Base-by-base conservation (phyloP, 2,888 invertebrate genomes). In the Tachystola acroxantha region DNA sequence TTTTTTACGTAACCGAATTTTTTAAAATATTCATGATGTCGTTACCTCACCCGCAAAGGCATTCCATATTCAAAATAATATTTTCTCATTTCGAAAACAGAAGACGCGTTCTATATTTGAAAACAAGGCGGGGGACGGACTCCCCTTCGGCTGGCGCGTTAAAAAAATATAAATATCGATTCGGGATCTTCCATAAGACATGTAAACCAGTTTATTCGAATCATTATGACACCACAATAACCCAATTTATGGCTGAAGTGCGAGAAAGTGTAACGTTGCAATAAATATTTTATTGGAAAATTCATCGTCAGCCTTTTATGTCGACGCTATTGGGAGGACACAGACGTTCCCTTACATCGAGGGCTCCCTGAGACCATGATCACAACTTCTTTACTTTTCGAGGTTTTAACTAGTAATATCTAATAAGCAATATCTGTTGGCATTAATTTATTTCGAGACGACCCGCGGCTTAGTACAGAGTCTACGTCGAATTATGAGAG, bases 41-140 rank as follows among this genome's bases (percentile, higher is more conserved):
- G 50, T 57, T 57, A 51, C 64, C 71, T 75, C 82, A 79, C 84
- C 81, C 84, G 80, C 82, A 71, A 76, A 74, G 80, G 64, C 64
- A 72, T 73, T 74, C 68, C 57, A 63, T 61, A 71, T 71, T 69
- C 71, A 62, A 72, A 75, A 75, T 69, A 68, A 70, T 70, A 68
- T 70, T 71, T 66, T 69, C 58, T 64, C 64, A 64, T 70, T 74
- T 55, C 59, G 42, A 68, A 70, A 70, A 69, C 64, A 63, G 58
- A 59, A 60, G 66, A 59, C 65, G 58, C 55, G 69, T 77, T 79
- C 80, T 84, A 84, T 73, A 79, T 84, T 77, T 74, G 74, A 76
- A 72, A 61, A 61, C 79, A 55, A 73, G 66, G 82, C 82, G 79
- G 82, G 80, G 78, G 67, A 69, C 60, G 57, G 53, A 48, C 59